These are phyloP conservation scores for Pentalonia nigronervosa DNA, from an alignment of 1,140 invertebrate species.

Conservation along the genomic window DNA sequence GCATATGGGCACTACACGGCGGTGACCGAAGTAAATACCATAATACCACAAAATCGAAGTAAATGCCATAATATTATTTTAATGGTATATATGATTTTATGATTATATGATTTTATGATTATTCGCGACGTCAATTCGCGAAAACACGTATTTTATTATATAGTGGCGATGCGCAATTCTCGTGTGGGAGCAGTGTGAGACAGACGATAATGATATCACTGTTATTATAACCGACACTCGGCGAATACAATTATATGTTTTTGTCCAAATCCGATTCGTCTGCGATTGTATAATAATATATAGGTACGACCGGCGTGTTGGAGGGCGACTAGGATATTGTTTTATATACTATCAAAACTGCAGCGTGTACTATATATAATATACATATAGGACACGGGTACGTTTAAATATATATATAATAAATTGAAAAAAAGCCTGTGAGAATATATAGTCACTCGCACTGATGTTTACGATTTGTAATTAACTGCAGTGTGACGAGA, in stretches of 20 bases:
- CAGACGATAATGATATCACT: not conserved
- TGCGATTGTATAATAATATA: not conserved
- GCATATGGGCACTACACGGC: too few species aligned
- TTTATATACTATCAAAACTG: not conserved
- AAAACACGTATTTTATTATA: not conserved
- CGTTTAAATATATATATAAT: not conserved
- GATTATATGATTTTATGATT: too few species aligned
- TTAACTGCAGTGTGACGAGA: not conserved
- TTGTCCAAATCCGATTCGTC: constrained; percentile 12
- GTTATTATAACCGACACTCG: not conserved
- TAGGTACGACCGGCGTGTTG: not conserved
- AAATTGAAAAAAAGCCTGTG: not conserved
- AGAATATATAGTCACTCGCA: not conserved
- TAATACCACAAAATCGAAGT: not conserved
- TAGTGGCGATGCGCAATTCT: not conserved
- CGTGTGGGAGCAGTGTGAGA: not conserved
- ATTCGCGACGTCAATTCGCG: not conserved
- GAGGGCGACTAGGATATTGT: not conserved
- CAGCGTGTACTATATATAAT: not conserved
- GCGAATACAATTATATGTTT: not conserved
- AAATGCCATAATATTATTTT: not conserved
- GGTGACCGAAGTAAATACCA: too few species aligned
- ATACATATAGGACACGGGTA: too few species aligned
- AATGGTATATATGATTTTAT: too few species aligned
- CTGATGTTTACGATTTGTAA: not conserved